Evolutionary conservation across 2,888 invertebrate species (phyloP), one percentile per base, ranked within the genome.

Genomic region (Tinea semifulvella): DNA sequence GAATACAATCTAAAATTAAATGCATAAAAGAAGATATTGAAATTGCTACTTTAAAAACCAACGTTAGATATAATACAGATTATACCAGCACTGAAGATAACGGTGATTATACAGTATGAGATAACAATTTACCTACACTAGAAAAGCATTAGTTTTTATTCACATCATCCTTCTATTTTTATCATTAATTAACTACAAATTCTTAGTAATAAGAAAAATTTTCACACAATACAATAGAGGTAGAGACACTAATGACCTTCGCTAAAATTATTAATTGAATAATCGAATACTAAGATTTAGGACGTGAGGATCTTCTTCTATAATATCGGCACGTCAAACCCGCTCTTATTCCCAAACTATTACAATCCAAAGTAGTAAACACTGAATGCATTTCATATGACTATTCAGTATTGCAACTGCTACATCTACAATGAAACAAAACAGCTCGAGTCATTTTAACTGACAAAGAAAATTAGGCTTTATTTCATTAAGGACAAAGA

Each of bases 251-350:
- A 14, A 22, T n/a, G 53, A 55, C 51, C 51, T 51, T 53, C 50
- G 20, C 11, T 16, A 42, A 27, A 44, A 46, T 45, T 36, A 19
- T 43, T 57, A 56, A 58, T 60, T 61, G 54, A 52, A 58, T 59
- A 56, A 60, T 59, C 57, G 53, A 57, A 54, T 53, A 56, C 52
- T 50, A 54, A 53, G 53, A 61, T 63, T 58, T 56, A 58, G 59
- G 55, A 55, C 56, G 52, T 40, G 40, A 13, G 36, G 18, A 36
- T 18, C 36, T 14, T 36, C 36, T 36, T 22, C 36, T 18, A 36
- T 17, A 4, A 10, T 7, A 3, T 18, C 7, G 18, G 10, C 36
- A 36, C 16, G 10, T 7, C 16, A 36, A 10, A 8, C 16, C 2
- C 13, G 2, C n/a, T 14, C 13, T 31, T 31, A 31, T 13, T 2